Base-by-base conservation (phyloP, 2,888 invertebrate species). In the Agrochola macilenta region DNA sequence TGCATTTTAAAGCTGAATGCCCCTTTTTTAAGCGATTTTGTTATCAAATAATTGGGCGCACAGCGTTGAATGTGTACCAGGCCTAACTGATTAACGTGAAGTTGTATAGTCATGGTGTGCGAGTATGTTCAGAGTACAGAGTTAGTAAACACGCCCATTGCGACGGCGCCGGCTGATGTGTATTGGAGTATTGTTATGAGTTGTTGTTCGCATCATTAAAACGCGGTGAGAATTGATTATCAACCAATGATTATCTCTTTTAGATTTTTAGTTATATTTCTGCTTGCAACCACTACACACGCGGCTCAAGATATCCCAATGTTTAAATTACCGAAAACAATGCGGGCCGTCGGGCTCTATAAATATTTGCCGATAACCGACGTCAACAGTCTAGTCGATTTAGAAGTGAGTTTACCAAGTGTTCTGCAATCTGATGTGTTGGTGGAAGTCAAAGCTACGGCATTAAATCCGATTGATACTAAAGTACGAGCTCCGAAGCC, bases 311-410 rank as follows among this genome's bases (percentile, higher is more conserved):
- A 76, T 78, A 79, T 54, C 69, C 87, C 79, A 43, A 90, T 89
- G 87, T 79, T 88, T 60, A 86, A 74, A 76, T 84, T 96, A 81
- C 95, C 96, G 20, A 93, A 92, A 91, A 92, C 92, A 30, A 96
- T 96, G 95, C 94, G 93, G 85, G 96, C 95, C 20, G 95, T 96
- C 57, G 96, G 95, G 12, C 89, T 96, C 30, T 96, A 94, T 80
- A 95, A 95, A 91, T 96, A 96, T 88, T 90, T 96, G 74, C 95
- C 96, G 14, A 95, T 96, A 76, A 85, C 92, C 5, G 94, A 96
- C 79, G 81, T 88, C 1, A 91, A 92, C 35, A 95, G 96, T 83
- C 91, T 96, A 7, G 69, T 95, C n/a, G 95, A 96, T 89, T 76
- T 96, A 76, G 92, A 94, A 90, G 89, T 95, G n/a, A 89, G 81